Base-by-base conservation (phyloP, 1,140 invertebrate species). In the Papilio xuthus region DNA sequence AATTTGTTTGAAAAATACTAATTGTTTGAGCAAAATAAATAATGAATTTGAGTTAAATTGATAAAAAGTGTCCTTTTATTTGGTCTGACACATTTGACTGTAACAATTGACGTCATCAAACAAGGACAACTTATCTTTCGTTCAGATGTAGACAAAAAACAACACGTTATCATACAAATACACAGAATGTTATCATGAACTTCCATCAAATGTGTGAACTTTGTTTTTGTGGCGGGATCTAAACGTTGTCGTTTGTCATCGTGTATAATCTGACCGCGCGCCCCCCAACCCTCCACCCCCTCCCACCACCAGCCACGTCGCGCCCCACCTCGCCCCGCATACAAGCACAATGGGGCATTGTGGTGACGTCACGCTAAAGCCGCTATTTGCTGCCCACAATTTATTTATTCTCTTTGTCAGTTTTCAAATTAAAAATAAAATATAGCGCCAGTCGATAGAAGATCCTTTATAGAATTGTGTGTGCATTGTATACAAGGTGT, bases 351-450 rank as follows among this genome's bases (percentile, higher is more conserved):
- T 63, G 6, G 60, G 23, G 1, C 23, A 28, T 63, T 63, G 60
- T 63, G 60, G 23, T 28, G 60, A 63, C 60, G 60, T 26, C 60
- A 26, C 56, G 20, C 20, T 8, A 63, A 63, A 63, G 60, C 60
- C 60, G 23, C 26, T 26, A 26, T 28, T 63, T 63, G 60, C 23
- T 63, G 60, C 23, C 60, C 23, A 63, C 60, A 63, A 28, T 63
- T 63, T 63, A 63, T 63, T 63, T 63, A 63, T 67, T 15, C 60
- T 67, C 60, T 67, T 67, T 67, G 60, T 67, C 26, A 15, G 23
- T 28, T 67, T 67, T 67, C 60, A 28, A 67, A 67, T 67, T 67
- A 67, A 67, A 67, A 67, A 67, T 28, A 67, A 67, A 67, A 67
- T 67, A 67, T 67, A 67, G 13, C 60, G 13, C 26, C 60, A 13